phyloP scores from a whole-genome alignment of 2,113 vertebrate genomes.

The Halichoeres trimaculatus region DNA sequence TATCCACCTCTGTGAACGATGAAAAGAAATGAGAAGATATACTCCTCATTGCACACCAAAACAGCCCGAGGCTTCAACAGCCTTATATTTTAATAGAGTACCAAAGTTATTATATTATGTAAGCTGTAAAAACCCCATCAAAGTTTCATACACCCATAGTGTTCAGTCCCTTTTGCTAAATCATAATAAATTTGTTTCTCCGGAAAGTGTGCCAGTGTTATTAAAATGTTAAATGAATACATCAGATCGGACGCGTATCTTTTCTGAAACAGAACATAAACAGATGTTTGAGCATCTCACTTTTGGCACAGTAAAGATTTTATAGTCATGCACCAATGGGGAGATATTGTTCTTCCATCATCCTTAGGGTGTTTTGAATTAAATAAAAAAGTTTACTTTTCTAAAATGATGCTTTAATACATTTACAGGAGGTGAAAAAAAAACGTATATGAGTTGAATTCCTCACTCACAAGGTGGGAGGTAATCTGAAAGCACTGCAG shows the following conservation, averaged over 20 bases:
- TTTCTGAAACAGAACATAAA: no score
- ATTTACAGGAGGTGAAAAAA: neutral
- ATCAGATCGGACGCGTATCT: neutral
- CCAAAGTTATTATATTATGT: neutral
- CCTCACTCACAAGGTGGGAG: neutral
- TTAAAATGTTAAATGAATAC: no score
- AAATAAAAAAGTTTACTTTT: neutral
- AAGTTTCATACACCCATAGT: no score
- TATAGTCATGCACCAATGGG: neutral
- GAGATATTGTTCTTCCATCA: neutral
- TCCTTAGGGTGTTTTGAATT: no score
- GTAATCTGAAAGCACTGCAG: neutral
- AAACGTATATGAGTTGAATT: neutral
- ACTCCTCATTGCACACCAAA: neutral
- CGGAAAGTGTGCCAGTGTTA: no score
- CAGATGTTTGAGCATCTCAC: neutral
- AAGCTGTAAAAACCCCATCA: no score
- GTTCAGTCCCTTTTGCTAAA: no score
- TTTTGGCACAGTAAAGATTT: neutral
- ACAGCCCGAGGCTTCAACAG: neutral
- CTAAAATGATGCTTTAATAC: neutral
- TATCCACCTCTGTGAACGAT: neutral
- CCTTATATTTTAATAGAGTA: conserved; percentile 2
- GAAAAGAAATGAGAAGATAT: neutral
- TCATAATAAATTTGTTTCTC: no score